Base-by-base conservation (phyloP, 1,140 invertebrate genomes). In the Euura lappo region DNA sequence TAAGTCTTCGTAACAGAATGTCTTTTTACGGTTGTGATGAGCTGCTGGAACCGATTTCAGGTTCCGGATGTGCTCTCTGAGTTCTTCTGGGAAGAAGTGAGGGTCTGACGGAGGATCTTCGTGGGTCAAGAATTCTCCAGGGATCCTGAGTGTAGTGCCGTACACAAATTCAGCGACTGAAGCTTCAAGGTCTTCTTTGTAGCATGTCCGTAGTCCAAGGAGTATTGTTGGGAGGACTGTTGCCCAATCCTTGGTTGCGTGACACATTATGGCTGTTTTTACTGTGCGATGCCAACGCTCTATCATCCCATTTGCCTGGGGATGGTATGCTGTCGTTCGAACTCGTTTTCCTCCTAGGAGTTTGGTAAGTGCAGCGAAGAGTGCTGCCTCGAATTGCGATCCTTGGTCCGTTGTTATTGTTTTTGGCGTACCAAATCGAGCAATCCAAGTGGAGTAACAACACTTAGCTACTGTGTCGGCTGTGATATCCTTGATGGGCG, bases 401-500 rank as follows among this genome's bases (percentile, higher is more conserved):
- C 83, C 83, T 70, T 79, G 78, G 71, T 86, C 84, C 0, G 75
- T 79, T 0, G 81, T 85, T 6, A 85, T 77, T 2, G 51, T 71
- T 1, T 68, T 65, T 7, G 82, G 83, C 2, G 75, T 73, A 6
- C 85, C 83, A 72, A 82, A 86, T 8, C 80, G 47, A 11, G 79
- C 74, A 3, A 86, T 78, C 85, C 81, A 83, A 10, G 67, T 70
- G n/a, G 68, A 70, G 43, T 81, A 74, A 42, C 90, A 77, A 3
- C 81, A 77, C 42, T 72, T 45, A 1, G 80, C 79, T 2, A 87
- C 79, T 6, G 81, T 81, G 46, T 83, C 77, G 6, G 86, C 85
- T 6, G 80, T 76, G 2, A 85, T 87, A 44, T 89, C 83, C 11
- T 70, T 13, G 0, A 89, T 45, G 3, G 88, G 88, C 13, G 86